Evolutionary conservation across 1,140 invertebrate genomes (phyloP).

Genomic region (Drosophila busckii): DNA sequence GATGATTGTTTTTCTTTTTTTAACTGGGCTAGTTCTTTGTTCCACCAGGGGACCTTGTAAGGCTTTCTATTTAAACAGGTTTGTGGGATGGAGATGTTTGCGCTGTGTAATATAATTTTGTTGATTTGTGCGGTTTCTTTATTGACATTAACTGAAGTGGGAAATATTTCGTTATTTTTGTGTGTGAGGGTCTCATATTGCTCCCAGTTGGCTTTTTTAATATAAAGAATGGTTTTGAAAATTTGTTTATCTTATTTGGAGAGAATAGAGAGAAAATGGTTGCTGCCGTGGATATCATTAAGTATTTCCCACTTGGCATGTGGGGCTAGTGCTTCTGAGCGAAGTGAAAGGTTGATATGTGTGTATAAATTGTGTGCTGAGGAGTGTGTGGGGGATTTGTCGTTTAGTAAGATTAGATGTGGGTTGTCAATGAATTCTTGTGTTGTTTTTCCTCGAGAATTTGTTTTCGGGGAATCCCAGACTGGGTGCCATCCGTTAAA

Average conservation of each 20-base stretch:
- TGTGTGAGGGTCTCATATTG: neutral
- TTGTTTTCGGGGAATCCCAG: constrained; percentile 21
- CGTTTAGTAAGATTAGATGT: constrained; percentile 21
- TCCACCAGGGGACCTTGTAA: constrained; percentile 12
- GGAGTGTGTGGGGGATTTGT: no score
- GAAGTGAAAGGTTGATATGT: constrained; percentile 13
- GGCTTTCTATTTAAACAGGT: neutral
- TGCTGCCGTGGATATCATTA: constrained; percentile 12
- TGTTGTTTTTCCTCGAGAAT: constrained; percentile 11
- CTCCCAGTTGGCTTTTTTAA: constrained; percentile 10
- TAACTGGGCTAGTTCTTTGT: constrained; percentile 7
- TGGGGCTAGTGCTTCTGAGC: no score
- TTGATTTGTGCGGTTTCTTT: constrained; percentile 14
- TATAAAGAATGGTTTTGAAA: constrained; percentile 4
- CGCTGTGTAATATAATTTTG: constrained; percentile 1
- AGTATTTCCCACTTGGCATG: constrained; percentile 17
- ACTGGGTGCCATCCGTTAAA: constrained; percentile 24
- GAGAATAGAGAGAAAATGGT: constrained; percentile 9
- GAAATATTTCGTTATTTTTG: constrained; percentile 1
- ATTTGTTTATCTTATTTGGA: neutral
- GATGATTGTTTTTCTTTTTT: constrained; percentile 13
- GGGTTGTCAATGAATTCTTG: no score
- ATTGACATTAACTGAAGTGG: neutral
- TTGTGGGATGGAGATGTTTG: constrained; percentile 14
- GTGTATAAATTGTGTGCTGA: no score